Conservation (phyloP, 2,797 vertebrate genomes). For the Eulemur mongoz region DNA sequence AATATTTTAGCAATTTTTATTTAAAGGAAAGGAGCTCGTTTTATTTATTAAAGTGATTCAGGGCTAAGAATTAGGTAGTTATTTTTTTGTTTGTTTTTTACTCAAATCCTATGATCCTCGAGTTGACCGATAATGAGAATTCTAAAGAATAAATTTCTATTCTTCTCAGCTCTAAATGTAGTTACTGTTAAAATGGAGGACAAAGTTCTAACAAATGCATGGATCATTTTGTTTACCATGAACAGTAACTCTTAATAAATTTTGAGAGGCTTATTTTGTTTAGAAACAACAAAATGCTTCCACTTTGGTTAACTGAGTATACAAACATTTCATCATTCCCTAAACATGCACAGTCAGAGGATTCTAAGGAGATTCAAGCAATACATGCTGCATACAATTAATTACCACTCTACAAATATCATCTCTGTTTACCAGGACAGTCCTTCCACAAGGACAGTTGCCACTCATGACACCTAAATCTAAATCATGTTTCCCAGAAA, state of each 20-base stretch:
- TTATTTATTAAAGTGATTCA: slow-evolving; percentile 12
- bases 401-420: slow-evolving; percentile 69
- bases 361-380: slow-evolving; percentile 7
- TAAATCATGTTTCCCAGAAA: slow-evolving; percentile 38
- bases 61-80: not conserved
- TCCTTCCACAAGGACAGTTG: slow-evolving; percentile 56
- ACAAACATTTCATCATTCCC: not conserved
- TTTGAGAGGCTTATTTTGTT: slow-evolving; percentile 34
- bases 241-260: slow-evolving; percentile 11
- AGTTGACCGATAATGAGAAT: not conserved
- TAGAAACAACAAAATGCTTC: not conserved
- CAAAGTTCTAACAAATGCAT: not conserved
- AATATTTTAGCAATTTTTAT: slow-evolving; percentile 29
- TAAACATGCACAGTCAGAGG: not conserved
- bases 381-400: slow-evolving; percentile 62
- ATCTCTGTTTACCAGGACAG: slow-evolving; percentile 39
- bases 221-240: not conserved
- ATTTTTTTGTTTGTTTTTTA: not conserved
- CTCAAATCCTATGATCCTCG: slow-evolving; percentile 12
- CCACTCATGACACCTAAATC: not conserved
- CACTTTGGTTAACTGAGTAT: slow-evolving; percentile 7
- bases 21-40: not conserved
- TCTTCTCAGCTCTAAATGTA: not conserved
- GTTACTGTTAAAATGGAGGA: not conserved
- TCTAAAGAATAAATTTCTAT: slow-evolving; percentile 20